Evolutionary conservation across 2,888 invertebrate genomes (phyloP).

Genomic region (Molorchus minor): DNA sequence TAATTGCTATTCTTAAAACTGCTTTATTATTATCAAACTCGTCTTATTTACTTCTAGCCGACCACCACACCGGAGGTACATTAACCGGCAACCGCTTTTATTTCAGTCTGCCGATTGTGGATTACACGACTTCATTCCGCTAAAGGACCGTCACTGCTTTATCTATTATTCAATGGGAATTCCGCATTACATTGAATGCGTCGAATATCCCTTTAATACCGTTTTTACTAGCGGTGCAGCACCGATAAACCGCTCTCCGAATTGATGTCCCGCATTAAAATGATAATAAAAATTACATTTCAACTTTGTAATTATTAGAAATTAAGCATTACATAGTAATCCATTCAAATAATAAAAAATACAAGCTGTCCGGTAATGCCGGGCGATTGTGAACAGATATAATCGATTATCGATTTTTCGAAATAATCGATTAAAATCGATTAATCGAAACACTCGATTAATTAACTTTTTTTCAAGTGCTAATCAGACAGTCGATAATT

Average conservation of each 20-base stretch:
- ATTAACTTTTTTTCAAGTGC: not conserved
- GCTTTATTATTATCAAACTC: no score
- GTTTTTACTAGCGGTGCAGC: slow-evolving; percentile 8
- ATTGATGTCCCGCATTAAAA: slow-evolving; percentile 14
- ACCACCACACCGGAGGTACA: no score
- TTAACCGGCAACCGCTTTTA: not conserved
- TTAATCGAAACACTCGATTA: no score
- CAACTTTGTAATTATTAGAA: slow-evolving; percentile 15
- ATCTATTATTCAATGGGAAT: slow-evolving; percentile 3
- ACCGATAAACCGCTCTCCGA: slow-evolving; percentile 5
- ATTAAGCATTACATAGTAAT: not conserved
- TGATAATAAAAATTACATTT: not conserved
- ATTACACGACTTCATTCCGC: not conserved
- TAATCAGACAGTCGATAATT: not conserved
- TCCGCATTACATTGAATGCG: not conserved
- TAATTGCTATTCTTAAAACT: no score
- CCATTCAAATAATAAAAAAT: not conserved
- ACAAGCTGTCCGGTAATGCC: not conserved
- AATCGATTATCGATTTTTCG: not conserved
- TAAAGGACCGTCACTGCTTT: slow-evolving; percentile 2
- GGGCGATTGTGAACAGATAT: not conserved
- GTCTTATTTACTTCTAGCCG: no score
- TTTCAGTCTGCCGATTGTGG: not conserved
- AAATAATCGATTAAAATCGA: no score
- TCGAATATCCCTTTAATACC: slow-evolving; percentile 14